These are phyloP conservation scores for Serinus canaria DNA, from an alignment of 2,113 vertebrate genomes.

Conservation along the genomic window DNA sequence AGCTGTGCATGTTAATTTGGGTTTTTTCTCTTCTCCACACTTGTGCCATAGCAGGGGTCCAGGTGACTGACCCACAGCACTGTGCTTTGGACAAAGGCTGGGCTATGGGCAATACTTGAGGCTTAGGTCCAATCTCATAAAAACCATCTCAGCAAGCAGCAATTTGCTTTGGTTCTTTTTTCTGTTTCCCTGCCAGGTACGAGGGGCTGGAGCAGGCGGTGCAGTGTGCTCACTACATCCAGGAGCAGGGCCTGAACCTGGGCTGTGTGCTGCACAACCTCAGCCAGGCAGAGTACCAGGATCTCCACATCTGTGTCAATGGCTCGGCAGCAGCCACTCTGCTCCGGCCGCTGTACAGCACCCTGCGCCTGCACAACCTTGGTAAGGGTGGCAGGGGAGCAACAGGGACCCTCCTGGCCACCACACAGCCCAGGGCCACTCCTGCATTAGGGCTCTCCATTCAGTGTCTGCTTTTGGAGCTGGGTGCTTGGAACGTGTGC, in stretches of 20 bases:
- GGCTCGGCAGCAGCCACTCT: constrained; percentile 62
- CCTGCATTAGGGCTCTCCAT: not conserved
- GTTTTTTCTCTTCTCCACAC: not conserved
- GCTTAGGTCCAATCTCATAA: not conserved
- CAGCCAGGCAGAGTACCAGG: constrained; percentile 77
- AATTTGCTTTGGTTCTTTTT: not conserved
- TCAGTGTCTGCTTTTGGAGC: fast-evolving
- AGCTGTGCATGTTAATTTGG: not conserved
- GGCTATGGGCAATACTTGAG: fast-evolving
- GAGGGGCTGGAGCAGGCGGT: constrained; percentile 51
- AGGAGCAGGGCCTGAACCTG: not conserved
- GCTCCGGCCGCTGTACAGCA: constrained; percentile 69
- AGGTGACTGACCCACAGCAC: no score
- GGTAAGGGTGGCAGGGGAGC: constrained; percentile 59
- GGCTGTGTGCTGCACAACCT: constrained; percentile 76
- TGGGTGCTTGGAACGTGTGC: not conserved
- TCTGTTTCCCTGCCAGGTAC: constrained; percentile 71
- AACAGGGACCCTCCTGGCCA: fast-evolving
- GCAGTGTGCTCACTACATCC: constrained; percentile 77
- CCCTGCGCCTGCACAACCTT: constrained; percentile 82
- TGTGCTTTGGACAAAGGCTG: not conserved
- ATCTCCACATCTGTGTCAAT: constrained; percentile 86
- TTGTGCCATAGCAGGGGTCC: not conserved
- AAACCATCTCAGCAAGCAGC: not conserved
- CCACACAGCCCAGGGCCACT: fast-evolving